These are phyloP conservation scores for Acrocephalus scirpaceus DNA, from an alignment of 2,797 vertebrate species.

Conservation along the genomic window DNA sequence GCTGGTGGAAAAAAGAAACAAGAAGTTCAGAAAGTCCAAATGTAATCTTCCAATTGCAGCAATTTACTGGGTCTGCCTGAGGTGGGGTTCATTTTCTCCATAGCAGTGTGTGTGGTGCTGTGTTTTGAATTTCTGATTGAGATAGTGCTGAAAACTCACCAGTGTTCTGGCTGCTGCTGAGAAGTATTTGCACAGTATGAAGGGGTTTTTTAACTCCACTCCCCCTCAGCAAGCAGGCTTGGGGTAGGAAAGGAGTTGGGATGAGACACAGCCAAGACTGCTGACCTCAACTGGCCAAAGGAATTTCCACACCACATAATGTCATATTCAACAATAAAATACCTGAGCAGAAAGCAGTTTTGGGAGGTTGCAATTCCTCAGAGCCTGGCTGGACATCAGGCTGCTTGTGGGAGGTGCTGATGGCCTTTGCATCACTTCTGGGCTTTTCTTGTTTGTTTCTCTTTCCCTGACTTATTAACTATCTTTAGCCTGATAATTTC, in stretches of 20 bases:
- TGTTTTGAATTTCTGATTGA: background rate
- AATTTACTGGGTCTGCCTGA: background rate
- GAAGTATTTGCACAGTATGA: background rate
- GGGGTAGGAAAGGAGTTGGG: background rate
- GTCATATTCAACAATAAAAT: background rate
- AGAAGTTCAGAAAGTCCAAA: background rate
- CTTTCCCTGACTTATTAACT: background rate
- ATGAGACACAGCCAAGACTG: background rate
- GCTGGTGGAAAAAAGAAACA: background rate
- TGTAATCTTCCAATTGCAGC: background rate
- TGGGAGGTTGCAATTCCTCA: accelerated
- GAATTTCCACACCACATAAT: background rate
- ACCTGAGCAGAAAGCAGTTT: background rate
- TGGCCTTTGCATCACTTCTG: background rate
- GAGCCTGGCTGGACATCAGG: background rate
- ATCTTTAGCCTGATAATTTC: background rate
- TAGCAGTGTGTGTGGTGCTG: accelerated
- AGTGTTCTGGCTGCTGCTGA: background rate
- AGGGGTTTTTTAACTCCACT: background rate
- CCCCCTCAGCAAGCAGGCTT: background rate
- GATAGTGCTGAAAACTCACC: background rate
- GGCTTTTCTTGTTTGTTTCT: background rate
- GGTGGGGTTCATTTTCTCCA: background rate
- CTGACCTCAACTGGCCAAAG: background rate
- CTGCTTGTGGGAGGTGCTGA: background rate